These are phyloP conservation scores for Pogonocichla stellata DNA, from an alignment of 2,113 vertebrate genomes.

Conservation along the genomic window DNA sequence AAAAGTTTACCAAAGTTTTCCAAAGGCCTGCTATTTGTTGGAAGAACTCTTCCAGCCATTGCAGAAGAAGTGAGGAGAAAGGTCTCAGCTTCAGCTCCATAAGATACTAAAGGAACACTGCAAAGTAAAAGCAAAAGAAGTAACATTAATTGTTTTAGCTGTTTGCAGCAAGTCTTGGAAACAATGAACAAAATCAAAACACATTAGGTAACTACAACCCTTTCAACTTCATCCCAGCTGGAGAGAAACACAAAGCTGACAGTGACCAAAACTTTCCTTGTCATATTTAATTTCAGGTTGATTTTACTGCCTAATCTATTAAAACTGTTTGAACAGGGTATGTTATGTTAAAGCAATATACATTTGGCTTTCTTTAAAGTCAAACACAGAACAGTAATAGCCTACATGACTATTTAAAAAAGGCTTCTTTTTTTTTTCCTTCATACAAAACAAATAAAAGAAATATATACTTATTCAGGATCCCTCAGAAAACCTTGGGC, in stretches of 20 bases:
- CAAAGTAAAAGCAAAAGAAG: constrained; percentile 31
- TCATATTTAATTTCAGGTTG: neutral
- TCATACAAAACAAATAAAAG: neutral
- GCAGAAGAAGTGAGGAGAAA: constrained; percentile 66
- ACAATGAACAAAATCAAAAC: neutral
- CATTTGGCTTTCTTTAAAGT: neutral
- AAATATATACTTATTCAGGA: neutral
- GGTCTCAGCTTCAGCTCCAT: constrained; percentile 61
- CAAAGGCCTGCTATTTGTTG: constrained; percentile 70
- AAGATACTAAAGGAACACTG: constrained; percentile 70
- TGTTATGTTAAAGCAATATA: neutral
- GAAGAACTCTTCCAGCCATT: constrained; percentile 74
- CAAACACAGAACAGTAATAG: neutral
- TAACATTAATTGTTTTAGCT: neutral
- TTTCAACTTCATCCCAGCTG: neutral
- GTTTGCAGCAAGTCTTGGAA: neutral
- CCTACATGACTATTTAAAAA: neutral
- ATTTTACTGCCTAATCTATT: neutral
- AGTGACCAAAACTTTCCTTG: neutral
- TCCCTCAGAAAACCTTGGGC: neutral
- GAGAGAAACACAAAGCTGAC: neutral
- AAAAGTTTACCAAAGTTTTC: constrained; percentile 86
- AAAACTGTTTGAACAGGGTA: neutral
- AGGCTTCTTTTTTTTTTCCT: neutral
- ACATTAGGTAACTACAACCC: neutral